Evolutionary conservation across 2,888 invertebrate genomes (phyloP), one percentile per base, ranked within the genome.

Genomic region (Himalopsyche tibetana): DNA sequence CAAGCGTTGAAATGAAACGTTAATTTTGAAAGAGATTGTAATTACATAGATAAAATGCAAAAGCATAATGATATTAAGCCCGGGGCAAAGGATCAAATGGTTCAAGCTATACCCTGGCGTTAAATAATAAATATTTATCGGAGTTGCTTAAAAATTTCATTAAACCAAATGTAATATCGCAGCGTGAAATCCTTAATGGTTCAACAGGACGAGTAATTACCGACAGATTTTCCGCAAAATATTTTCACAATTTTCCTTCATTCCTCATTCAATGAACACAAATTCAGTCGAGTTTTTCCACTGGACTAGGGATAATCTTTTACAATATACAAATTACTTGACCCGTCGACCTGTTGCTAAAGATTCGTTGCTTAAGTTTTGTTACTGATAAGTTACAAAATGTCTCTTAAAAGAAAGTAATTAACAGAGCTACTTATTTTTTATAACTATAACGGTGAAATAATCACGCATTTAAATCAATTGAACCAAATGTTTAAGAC

Each of bases 231-330:
- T 84, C 79, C 84, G 36, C 45, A 79, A 79, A 79, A 84, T 80
- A 51, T 74, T 83, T 42, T 80, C 80, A 55, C 81, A 84, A 45
- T 80, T 80, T 81, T 63, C 81, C 80, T 84, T 84, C 81, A 56
- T 63, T 81, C 15, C 80, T 55, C 40, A 38, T 38, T 80, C 84
- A 84, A 84, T 84, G 84, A 84, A 84, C 63, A 56, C 80, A 84
- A 81, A 84, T 80, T 81, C 55, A 83, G 83, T 40, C 42, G 40
- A 63, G 84, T 81, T 74, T 74, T 38, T 2, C 74, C 38, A 74
- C 74, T 74, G 38, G 74, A 74, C 74, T 74, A 74, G 36, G 74
- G 74, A 15, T 38, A 74, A 74, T 36, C 36, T 36, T 15, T 74
- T 74, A 74, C 74, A 36, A 74, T 19, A 28, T 15, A 12, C 74